Evolutionary conservation across 2,888 invertebrate species (phyloP), one percentile per base, ranked within the genome.

Genomic region (Scaptomyza flava): DNA sequence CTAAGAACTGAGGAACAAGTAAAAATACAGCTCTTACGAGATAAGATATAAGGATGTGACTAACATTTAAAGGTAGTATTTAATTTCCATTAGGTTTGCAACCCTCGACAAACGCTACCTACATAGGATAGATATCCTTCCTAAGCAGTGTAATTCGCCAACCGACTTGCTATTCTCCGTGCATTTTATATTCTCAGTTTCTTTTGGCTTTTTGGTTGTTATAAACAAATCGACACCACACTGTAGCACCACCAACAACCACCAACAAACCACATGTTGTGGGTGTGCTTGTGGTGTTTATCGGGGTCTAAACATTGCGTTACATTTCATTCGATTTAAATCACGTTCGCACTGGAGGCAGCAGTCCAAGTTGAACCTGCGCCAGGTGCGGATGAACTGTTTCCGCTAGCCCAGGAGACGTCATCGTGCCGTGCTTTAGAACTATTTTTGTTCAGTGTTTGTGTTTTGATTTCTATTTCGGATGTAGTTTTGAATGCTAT

Each of bases 201-300:
- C 41, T 42, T 27, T 47, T 54, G 47, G 36, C 6, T 30, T 31
- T 61, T 59, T 63, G 59, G 53, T 73, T 81, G 68, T 68, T 77
- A 66, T 85, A 81, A 82, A 81, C 85, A 81, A 81, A 77, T 63
- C 46, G 64, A 63, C 23, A 42, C 38, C 43, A 6, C 33, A 43
- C 41, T 47, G 36, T 45, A 51, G 30, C 43, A 56, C 47, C 30
- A 53, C 31, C 23, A 36, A 23, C 23, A 45, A 31, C 0, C 23
- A 14, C 14, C 17, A 34, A 23, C 14, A 20, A 34, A 17, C 46
- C 33, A 38, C 38, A 43, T 33, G 17, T 36, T 41, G 62, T 60
- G 60, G 68, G 53, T 66, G 20, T 20, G 20, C 2, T 31, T 33
- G 20, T 34, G 48, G 48, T 47, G 14, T 47, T 7, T 41, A 12